These are phyloP conservation scores for Vollenhovia emeryi DNA, from an alignment of 1,140 invertebrate species.

Conservation along the genomic window DNA sequence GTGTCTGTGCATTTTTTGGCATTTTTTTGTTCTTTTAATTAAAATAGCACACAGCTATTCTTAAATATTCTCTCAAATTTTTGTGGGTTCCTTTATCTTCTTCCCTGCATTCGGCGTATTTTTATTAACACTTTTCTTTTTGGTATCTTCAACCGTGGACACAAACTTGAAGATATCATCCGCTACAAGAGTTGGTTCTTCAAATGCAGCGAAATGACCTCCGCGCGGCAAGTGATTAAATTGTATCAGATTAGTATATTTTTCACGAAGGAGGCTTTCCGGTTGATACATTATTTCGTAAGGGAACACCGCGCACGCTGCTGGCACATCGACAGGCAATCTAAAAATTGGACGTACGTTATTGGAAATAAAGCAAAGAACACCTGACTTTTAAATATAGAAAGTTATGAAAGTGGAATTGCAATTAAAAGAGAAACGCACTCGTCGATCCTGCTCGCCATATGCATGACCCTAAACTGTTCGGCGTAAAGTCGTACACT, in stretches of 20 bases:
- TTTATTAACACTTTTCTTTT: constrained; percentile 13
- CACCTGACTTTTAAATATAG: not conserved
- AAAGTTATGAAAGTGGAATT: not conserved
- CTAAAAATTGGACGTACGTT: constrained; percentile 81
- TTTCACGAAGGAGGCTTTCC: constrained; percentile 86
- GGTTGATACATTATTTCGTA: constrained; percentile 88
- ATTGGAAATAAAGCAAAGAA: not conserved
- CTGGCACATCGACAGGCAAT: constrained; percentile 87
- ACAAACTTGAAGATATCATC: constrained; percentile 87
- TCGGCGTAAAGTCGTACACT: constrained; percentile 92
- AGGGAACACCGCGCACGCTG: constrained; percentile 88
- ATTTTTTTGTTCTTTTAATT: not conserved
- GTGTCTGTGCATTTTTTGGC: not conserved
- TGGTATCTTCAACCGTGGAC: constrained; percentile 57
- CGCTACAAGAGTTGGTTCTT: constrained; percentile 90
- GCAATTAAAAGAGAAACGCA: constrained; percentile 66
- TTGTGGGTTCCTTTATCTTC: constrained; percentile 42
- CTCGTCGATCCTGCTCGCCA: constrained; percentile 84
- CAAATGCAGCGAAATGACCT: constrained; percentile 95
- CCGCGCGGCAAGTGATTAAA: constrained; percentile 88
- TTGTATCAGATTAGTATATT: constrained; percentile 88
- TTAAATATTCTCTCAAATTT: not conserved
- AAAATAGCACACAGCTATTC: not conserved
- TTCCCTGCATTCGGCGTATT: constrained; percentile 11
- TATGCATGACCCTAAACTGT: constrained; percentile 83